Base-by-base conservation (phyloP, 2,888 invertebrate genomes). In the Steinernema hermaphroditum region DNA sequence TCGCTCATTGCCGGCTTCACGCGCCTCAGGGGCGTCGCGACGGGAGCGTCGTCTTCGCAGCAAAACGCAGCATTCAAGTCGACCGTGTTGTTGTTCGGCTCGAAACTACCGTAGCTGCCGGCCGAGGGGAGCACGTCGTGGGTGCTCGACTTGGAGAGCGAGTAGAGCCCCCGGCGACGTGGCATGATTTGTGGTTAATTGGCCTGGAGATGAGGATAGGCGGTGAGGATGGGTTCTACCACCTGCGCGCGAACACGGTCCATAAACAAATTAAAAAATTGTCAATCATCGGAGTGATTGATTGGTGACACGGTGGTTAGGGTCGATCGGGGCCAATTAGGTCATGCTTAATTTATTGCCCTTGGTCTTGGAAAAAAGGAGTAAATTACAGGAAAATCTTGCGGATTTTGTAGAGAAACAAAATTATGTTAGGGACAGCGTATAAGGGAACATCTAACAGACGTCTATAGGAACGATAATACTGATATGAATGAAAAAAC, bases 251-350 rank as follows among this genome's bases (percentile, higher is more conserved):
- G 27, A 27, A 27, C n/a, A 54, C 54, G 46, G 46, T 54, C 54
- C n/a, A 27, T 54, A 54, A 54, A 54, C 54, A 54, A 54, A 54
- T 54, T 54, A 54, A 54, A 54, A 54, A 54, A 54, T 54, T 54
- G 54, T 54, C 54, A 54, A 54, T 54, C 54, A 54, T 46, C 22
- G 46, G 6, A n/a, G 19, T 19, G 27, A 24, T 24, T 9, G 54
- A 54, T 54, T 54, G 27, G 19, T 46, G 16, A 46, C 37, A 46
- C 8, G 16, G 4, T 16, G 46, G 46, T 46, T 37, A 37, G 37
- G 37, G 37, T 37, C 12, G 37, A 37, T 37, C 37, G 37, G 37
- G n/a, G 37, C 12, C 37, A 37, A 37, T 37, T 4, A 37, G 37
- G 37, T 37, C 37, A 8, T 12, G 37, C 6, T 37, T 37, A 12